Evolutionary conservation across 2,797 vertebrate species (phyloP), one percentile per base, ranked within the genome.

Genomic region (Darevskia nairensis): DNA sequence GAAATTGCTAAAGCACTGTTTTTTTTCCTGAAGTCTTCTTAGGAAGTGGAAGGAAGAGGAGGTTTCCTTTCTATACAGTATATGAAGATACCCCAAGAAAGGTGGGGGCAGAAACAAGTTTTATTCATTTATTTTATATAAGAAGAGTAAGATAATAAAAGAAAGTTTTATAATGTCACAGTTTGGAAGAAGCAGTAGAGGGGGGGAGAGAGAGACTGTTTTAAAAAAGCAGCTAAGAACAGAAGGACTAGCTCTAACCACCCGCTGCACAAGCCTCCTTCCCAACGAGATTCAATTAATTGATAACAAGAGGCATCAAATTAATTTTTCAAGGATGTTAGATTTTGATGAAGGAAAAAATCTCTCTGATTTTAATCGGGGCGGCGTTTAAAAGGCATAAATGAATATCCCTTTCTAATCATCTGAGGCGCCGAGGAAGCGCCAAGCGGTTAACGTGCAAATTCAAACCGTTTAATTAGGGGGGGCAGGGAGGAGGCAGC

Each of bases 321-420:
- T 99, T 99, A 99, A 99, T 99, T 99, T 99, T 99, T 99, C 98
- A 98, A 99, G 99, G 98, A 99, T 99, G 98, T 99, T 98, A 98
- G 98, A 98, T 99, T 99, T 98, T 99, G 98, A 99, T 99, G 99
- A 99, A 98, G 98, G 98, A 98, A 98, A 98, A 98, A 97, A 96
- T 96, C 96, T 97, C 94, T 85, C 95, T 92, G 96, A 97, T 97
- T 97, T 96, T 95, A 96, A 97, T 97, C 96, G 80, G 96, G 93
- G 84, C 86, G 93, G 95, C 95, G 95, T 96, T 96, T 96, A 96
- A 96, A 96, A 96, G 95, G 95, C 96, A 96, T 95, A 96, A 96
- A 96, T 96, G 95, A 96, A 96, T 96, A 96, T 96, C 96, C 95
- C 93, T 96, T 96, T 96, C 95, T 96, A 96, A 96, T 96, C 96